Conservation (phyloP, 2,113 vertebrate species). For the Lepus timidus region DNA sequence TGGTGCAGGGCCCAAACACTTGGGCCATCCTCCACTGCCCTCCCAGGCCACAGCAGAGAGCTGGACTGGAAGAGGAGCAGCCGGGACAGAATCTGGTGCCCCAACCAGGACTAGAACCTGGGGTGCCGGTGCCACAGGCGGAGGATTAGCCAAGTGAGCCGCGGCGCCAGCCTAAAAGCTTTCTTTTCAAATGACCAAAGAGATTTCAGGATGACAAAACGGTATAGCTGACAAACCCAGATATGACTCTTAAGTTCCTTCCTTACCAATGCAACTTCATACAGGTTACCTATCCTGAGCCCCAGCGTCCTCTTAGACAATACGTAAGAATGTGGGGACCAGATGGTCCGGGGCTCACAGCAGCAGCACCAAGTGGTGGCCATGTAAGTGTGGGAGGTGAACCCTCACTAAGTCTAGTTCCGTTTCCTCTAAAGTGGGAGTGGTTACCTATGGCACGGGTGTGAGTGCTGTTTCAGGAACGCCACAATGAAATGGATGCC, state of each 20-base stretch:
- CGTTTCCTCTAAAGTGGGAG: neutral
- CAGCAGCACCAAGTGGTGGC: neutral
- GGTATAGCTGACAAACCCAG: neutral
- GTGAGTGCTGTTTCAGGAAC: neutral
- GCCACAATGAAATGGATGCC: neutral
- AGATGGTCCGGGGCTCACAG: conserved; percentile 46
- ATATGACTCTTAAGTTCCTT: conserved; percentile 36
- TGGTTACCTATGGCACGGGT: neutral
- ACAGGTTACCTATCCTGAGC: conserved; percentile 23
- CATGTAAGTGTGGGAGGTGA: neutral
- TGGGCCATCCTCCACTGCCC: no score
- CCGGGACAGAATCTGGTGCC: no score
- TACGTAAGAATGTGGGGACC: conserved; percentile 36
- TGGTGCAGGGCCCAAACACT: no score
- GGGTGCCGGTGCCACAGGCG: no score
- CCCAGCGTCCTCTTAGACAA: conserved; percentile 4
- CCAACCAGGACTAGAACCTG: no score
- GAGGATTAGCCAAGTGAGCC: no score
- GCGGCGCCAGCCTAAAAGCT: neutral
- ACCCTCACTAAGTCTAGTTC: neutral
- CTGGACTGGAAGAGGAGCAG: no score
- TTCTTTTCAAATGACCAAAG: conserved; percentile 55
- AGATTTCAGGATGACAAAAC: neutral
- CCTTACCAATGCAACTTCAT: neutral
- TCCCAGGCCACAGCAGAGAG: no score